phyloP scores from a whole-genome alignment of 2,797 vertebrate species.

The Liparis tanakae region DNA sequence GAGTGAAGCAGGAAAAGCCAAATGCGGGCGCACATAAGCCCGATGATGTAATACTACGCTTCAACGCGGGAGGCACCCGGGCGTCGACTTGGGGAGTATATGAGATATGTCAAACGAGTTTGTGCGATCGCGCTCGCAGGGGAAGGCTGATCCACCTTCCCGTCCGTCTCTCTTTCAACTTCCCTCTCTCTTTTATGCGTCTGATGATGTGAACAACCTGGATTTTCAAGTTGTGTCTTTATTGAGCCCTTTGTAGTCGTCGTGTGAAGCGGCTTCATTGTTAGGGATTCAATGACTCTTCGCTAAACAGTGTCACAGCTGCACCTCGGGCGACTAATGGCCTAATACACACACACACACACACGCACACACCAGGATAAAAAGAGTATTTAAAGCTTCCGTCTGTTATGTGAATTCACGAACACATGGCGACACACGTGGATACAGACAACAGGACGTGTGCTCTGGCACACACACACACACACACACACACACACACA shows the following conservation, averaged over 20 bases:
- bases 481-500: neutral
- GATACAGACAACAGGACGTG: constrained; percentile 18
- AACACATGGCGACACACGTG: constrained; percentile 54
- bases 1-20: constrained; percentile 29
- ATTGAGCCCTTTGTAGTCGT: neutral
- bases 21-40: constrained; percentile 29
- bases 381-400: constrained; percentile 56
- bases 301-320: constrained; percentile 69
- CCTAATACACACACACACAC: constrained; percentile 59
- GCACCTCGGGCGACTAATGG: constrained; percentile 65
- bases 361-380: constrained; percentile 18
- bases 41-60: constrained; percentile 8
- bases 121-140: neutral
- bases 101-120: neutral
- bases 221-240: neutral
- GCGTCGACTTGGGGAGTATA: neutral
- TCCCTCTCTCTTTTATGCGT: neutral
- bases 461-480: constrained; percentile 46
- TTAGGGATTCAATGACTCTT: constrained; percentile 22
- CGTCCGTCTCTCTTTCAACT: neutral
- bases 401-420: constrained; percentile 34
- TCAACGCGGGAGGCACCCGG: neutral
- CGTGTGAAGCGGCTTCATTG: neutral
- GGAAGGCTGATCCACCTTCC: neutral
- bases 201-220: neutral